A percentile compares a stretch with the other conserved stretches of the same genome.
phyloP scores from a whole-genome alignment of 1,140 invertebrate species.

The Anoplolepis gracilipes region DNA sequence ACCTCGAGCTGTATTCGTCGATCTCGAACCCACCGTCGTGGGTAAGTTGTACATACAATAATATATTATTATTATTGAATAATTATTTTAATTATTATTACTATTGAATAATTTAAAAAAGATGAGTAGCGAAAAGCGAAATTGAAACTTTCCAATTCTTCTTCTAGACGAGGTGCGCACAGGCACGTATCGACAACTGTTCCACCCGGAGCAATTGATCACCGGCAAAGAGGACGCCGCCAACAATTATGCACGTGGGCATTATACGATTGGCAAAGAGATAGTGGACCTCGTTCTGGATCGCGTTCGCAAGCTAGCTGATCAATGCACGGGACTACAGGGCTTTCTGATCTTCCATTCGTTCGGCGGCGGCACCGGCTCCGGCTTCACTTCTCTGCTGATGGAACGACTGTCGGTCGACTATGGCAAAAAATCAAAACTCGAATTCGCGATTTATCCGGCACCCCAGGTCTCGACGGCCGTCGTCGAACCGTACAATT shows the following conservation, averaged over 20 bases:
- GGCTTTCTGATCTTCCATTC: slow-evolving; percentile 86
- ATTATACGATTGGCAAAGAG: slow-evolving; percentile 72
- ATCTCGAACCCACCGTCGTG: slow-evolving; percentile 72
- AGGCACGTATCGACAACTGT: slow-evolving; percentile 87
- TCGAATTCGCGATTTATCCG: slow-evolving; percentile 87
- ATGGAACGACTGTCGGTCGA: slow-evolving; percentile 81
- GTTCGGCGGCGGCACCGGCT: slow-evolving; percentile 84
- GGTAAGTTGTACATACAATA: slow-evolving; percentile 66
- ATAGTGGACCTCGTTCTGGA: slow-evolving; percentile 70
- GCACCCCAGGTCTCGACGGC: slow-evolving; percentile 69
- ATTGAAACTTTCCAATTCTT: neutral
- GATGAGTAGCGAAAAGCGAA: neutral
- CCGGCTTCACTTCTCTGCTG: slow-evolving; percentile 68
- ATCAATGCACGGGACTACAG: slow-evolving; percentile 70
- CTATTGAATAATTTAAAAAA: neutral
- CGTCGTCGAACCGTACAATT: slow-evolving; percentile 71
- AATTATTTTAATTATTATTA: too few species aligned
- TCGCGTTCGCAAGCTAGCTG: slow-evolving; percentile 65
- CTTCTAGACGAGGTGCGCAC: slow-evolving; percentile 76
- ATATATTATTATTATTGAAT: neutral
- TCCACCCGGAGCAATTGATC: slow-evolving; percentile 89
- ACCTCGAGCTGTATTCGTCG: slow-evolving; percentile 70
- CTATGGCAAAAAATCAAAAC: slow-evolving; percentile 89
- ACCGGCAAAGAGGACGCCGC: slow-evolving; percentile 89
- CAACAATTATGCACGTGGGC: slow-evolving; percentile 88